Evolutionary conservation across 2,113 vertebrate genomes (phyloP).

Genomic region (Rhinogobius similis): DNA sequence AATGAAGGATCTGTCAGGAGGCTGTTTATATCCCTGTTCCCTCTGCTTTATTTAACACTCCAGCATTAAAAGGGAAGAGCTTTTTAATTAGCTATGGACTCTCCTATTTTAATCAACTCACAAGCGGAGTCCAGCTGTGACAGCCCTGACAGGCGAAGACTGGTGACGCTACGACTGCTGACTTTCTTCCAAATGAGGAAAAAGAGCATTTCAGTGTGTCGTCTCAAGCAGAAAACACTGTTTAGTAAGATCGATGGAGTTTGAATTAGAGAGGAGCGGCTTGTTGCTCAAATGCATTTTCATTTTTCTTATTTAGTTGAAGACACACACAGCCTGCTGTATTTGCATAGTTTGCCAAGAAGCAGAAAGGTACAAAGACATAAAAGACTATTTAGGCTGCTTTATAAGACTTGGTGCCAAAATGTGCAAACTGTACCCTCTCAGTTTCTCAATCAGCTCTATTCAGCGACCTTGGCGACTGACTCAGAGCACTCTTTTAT

Average conservation of each 20-base stretch:
- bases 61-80: slow-evolving; percentile 74
- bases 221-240: slow-evolving; percentile 55
- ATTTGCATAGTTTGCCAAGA: slow-evolving; percentile 18
- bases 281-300: slow-evolving; percentile 52
- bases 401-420: slow-evolving; percentile 22
- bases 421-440: slow-evolving; percentile 35
- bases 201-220: slow-evolving; percentile 44
- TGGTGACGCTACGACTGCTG: slow-evolving; percentile 66
- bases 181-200: slow-evolving; percentile 42
- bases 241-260: slow-evolving; percentile 68
- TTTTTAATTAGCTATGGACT: slow-evolving; percentile 80
- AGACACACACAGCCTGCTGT: slow-evolving; percentile 34
- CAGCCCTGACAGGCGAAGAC: slow-evolving; percentile 74
- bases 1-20: slow-evolving; percentile 78
- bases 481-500: slow-evolving; percentile 43
- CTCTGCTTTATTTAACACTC: slow-evolving; percentile 76
- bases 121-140: slow-evolving; percentile 76
- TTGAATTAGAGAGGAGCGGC: slow-evolving; percentile 66
- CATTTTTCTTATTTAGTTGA: slow-evolving; percentile 35
- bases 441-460: slow-evolving; percentile 17
- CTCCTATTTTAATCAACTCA: slow-evolving; percentile 80
- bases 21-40: slow-evolving; percentile 73
- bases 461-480: slow-evolving; percentile 26
- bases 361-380: neutral
- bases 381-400: slow-evolving; percentile 8